A percentile compares a stretch with the other conserved stretches of the same genome.
These are phyloP conservation scores for Drosophila eugracilis DNA, from an alignment of 1,140 invertebrate genomes.

Conservation along the genomic window DNA sequence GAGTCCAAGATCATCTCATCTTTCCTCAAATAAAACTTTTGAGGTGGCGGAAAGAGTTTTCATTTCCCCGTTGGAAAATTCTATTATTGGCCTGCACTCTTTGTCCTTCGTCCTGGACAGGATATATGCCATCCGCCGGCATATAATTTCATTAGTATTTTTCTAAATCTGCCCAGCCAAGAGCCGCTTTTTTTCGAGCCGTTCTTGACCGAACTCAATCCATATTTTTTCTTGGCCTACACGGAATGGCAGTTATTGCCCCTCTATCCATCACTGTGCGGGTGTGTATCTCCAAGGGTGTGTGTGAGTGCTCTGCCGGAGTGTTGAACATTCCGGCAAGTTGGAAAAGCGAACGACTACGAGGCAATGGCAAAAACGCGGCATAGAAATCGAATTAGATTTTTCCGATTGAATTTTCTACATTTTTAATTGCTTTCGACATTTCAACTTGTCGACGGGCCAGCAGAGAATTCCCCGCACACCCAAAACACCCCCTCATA, in stretches of 20 bases:
- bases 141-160: conserved; percentile 78
- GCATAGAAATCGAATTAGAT: conserved; percentile 83
- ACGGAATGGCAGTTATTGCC: conserved; percentile 74
- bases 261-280: conserved; percentile 30
- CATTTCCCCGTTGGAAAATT: conserved; percentile 61
- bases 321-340: conserved; percentile 69
- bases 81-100: conserved; percentile 69
- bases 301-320: conserved; percentile 32
- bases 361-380: conserved; percentile 77
- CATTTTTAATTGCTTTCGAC: conserved; percentile 84
- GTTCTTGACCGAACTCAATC: conserved; percentile 43
- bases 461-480: neutral
- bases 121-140: conserved; percentile 65
- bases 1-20: conserved; percentile 4
- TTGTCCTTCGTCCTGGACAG: conserved; percentile 49
- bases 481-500: neutral
- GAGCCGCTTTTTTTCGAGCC: conserved; percentile 27
- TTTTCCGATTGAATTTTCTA: conserved; percentile 84
- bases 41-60: conserved; percentile 17
- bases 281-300: conserved; percentile 12
- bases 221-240: conserved; percentile 76
- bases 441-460: conserved; percentile 75
- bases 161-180: conserved; percentile 68
- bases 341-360: conserved; percentile 53
- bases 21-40: neutral